Evolutionary conservation across 2,113 vertebrate species (phyloP).

Genomic region (Cichladusa arquata): DNA sequence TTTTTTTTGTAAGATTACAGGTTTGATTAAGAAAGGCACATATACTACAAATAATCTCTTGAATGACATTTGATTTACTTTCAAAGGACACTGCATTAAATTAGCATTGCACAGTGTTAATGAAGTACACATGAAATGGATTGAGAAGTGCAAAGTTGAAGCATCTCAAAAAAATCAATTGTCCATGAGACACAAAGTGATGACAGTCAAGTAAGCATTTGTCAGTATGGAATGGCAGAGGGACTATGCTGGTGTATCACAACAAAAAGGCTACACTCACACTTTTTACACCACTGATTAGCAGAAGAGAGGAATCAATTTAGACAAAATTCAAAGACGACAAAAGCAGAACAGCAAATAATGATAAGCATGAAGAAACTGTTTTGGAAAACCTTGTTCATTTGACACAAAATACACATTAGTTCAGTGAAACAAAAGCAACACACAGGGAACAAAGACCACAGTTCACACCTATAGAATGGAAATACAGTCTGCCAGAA

Average conservation of each 20-base stretch:
- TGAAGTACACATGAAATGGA: background rate
- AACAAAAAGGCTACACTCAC: background rate
- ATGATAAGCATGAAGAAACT: background rate
- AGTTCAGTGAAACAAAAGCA: background rate
- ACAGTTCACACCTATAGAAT: background rate
- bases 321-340: background rate
- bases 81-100: background rate
- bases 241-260: background rate
- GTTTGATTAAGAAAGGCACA: background rate
- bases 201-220: background rate
- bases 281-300: background rate
- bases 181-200: background rate
- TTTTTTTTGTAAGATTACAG: background rate
- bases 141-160: background rate
- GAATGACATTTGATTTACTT: background rate
- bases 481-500: background rate
- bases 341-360: conserved; percentile 30
- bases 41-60: background rate
- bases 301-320: background rate
- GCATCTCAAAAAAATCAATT: background rate
- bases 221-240: background rate
- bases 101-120: background rate
- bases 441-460: background rate
- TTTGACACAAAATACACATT: background rate
- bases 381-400: background rate